Percentiles rank a stretch among this genome's conserved stretches.
These are phyloP conservation scores for Epirrita christyi DNA, from an alignment of 2,888 invertebrate genomes.

Conservation along the genomic window DNA sequence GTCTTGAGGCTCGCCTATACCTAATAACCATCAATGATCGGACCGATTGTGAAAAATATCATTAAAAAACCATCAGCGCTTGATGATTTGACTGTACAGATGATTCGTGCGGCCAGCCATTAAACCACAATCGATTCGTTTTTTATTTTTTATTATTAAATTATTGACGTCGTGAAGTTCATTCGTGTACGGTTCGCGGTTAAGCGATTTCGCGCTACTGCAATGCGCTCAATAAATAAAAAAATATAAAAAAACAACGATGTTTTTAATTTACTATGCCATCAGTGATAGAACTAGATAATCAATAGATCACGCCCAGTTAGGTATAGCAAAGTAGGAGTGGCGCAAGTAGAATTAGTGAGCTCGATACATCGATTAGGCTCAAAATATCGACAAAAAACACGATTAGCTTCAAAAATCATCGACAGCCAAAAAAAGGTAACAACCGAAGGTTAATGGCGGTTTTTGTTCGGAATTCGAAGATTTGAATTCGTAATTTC, in stretches of 20 bases:
- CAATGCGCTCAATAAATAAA: constrained; percentile 7
- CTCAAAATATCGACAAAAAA: constrained; percentile 79
- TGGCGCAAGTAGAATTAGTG: constrained; percentile 82
- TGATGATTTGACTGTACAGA: constrained; percentile 79
- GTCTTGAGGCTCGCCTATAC: constrained; percentile 77
- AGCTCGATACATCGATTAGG: constrained; percentile 80
- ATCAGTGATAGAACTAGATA: constrained; percentile 54
- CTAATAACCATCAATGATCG: constrained; percentile 84
- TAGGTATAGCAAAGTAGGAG: constrained; percentile 66
- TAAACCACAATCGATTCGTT: constrained; percentile 81
- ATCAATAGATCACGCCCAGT: constrained; percentile 80
- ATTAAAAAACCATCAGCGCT: constrained; percentile 85
- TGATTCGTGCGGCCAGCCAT: constrained; percentile 73
- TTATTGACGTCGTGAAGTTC: constrained; percentile 62
- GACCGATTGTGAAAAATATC: constrained; percentile 85
- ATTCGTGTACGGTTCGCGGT: constrained; percentile 47
- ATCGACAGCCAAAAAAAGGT: constrained; percentile 81
- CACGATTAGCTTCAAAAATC: constrained; percentile 81
- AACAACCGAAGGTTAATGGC: constrained; percentile 79
- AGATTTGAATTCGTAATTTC: constrained; percentile 84
- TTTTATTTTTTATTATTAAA: constrained; percentile 70
- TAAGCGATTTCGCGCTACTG: constrained; percentile 50
- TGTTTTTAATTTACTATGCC: not conserved
- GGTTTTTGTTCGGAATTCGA: constrained; percentile 82
- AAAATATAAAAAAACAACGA: not conserved